Evolutionary conservation across 2,888 invertebrate genomes (phyloP).

Genomic region (Lasioglossum leucozonium): DNA sequence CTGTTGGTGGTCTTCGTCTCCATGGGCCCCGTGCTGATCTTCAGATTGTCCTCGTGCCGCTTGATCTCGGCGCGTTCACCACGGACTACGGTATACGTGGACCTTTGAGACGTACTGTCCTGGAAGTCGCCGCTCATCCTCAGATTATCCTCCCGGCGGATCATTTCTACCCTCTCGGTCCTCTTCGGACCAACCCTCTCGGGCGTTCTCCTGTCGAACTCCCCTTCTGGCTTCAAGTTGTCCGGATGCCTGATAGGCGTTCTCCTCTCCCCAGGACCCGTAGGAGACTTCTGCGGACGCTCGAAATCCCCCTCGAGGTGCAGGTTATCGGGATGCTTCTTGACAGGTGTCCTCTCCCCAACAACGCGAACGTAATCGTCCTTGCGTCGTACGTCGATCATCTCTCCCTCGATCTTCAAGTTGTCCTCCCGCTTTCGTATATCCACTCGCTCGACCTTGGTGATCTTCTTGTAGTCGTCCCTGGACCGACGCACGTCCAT

Average conservation of each 20-base stretch:
- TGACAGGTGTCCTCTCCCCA: constrained; percentile 78
- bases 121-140: constrained; percentile 86
- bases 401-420: constrained; percentile 87
- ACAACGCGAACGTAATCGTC: constrained; percentile 86
- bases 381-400: constrained; percentile 86
- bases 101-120: constrained; percentile 84
- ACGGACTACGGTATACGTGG: constrained; percentile 84
- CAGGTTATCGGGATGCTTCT: constrained; percentile 85
- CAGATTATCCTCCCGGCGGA: constrained; percentile 81
- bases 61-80: constrained; percentile 85
- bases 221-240: constrained; percentile 86
- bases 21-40: constrained; percentile 85
- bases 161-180: constrained; percentile 86
- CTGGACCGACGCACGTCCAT: constrained; percentile 86
- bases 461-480: constrained; percentile 87
- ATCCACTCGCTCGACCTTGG: constrained; percentile 85
- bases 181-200: constrained; percentile 87
- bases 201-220: constrained; percentile 82
- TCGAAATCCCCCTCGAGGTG: constrained; percentile 86
- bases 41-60: constrained; percentile 85
- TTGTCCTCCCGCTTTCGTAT: constrained; percentile 84
- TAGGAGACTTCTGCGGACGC: constrained; percentile 86
- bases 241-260: constrained; percentile 80
- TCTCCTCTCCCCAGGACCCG: constrained; percentile 83
- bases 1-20: constrained; percentile 86